Percentiles rank a stretch among this genome's conserved stretches.
Evolutionary conservation across 53 echinoderm and acorn worm species (phyloP).

Genomic region (Zoroaster sp.): DNA sequence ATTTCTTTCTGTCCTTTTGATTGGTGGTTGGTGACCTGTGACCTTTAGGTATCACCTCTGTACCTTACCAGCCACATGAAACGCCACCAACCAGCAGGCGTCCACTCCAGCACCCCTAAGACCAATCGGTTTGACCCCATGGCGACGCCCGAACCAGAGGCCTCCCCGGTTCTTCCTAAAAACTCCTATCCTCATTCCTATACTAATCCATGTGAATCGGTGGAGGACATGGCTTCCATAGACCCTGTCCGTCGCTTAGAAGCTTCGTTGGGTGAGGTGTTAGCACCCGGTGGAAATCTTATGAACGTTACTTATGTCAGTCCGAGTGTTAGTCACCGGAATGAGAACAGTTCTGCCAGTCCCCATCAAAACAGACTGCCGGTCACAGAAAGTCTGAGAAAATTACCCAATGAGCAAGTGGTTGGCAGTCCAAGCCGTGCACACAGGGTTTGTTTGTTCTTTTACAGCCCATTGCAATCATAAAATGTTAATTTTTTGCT

Average conservation of each 20-base stretch:
- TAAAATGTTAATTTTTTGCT: too few species aligned
- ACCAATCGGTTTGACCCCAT: conserved; percentile 61
- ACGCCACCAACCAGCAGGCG: not conserved
- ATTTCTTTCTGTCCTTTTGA: conserved; percentile 6
- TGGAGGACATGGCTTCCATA: not conserved
- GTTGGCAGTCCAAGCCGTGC: not conserved
- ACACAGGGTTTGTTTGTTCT: conserved; percentile 26
- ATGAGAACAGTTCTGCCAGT: not conserved
- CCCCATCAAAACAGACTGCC: not conserved
- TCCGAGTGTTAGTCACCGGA: conserved; percentile 3
- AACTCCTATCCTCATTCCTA: not conserved
- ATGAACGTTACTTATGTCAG: conserved; percentile 68
- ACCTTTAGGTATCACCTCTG: not conserved
- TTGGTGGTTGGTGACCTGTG: conserved; percentile 32
- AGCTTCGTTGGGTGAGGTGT: conserved; percentile 57
- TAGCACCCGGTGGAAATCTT: conserved; percentile 57
- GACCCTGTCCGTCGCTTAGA: conserved; percentile 61
- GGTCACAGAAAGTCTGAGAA: not conserved
- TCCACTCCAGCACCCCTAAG: conserved; percentile 95
- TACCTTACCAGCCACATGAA: not conserved
- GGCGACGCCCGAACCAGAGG: conserved; percentile 71
- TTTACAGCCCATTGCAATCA: not conserved
- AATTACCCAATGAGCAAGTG: not conserved
- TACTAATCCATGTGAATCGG: not conserved
- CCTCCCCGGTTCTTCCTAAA: conserved; percentile 77